Evolutionary conservation across 2,888 invertebrate species (phyloP).

Genomic region (Phyto melanocephala): DNA sequence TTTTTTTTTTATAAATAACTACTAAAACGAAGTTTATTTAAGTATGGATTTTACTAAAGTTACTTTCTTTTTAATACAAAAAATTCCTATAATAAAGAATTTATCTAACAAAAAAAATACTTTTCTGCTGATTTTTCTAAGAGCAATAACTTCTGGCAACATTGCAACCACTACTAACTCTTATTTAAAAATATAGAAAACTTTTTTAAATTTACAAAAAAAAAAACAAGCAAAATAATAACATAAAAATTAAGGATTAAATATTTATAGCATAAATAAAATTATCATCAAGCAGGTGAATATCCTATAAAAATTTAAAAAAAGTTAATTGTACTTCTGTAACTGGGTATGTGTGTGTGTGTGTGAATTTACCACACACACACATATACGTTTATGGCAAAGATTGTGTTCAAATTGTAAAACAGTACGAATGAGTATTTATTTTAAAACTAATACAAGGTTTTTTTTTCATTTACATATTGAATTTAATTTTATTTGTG

Average conservation of each 20-base stretch:
- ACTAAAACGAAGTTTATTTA: too few relatives aligned
- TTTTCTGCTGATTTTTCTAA: too few relatives aligned
- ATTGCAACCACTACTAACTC: neutral
- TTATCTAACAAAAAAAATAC: too few relatives aligned
- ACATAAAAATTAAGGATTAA: constrained; percentile 9
- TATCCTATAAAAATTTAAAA: constrained; percentile 39
- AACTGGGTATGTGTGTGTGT: neutral
- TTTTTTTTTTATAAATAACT: too few relatives aligned
- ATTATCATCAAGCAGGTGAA: constrained; percentile 32
- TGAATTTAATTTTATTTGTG: neutral
- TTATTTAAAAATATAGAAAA: neutral
- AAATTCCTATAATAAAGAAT: too few relatives aligned
- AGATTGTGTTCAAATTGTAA: neutral
- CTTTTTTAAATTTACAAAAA: neutral
- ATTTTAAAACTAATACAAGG: constrained; percentile 38
- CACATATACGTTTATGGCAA: neutral
- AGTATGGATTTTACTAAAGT: too few relatives aligned
- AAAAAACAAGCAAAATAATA: too few relatives aligned
- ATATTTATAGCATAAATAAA: constrained; percentile 34
- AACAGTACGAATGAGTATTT: neutral
- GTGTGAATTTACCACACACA: neutral
- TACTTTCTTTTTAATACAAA: too few relatives aligned
- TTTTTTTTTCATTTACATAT: constrained; percentile 22
- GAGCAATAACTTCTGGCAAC: constrained; percentile 6
- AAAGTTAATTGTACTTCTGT: neutral